phyloP scores from a whole-genome alignment of 2,797 vertebrate genomes.

The Lacerta agilis region DNA sequence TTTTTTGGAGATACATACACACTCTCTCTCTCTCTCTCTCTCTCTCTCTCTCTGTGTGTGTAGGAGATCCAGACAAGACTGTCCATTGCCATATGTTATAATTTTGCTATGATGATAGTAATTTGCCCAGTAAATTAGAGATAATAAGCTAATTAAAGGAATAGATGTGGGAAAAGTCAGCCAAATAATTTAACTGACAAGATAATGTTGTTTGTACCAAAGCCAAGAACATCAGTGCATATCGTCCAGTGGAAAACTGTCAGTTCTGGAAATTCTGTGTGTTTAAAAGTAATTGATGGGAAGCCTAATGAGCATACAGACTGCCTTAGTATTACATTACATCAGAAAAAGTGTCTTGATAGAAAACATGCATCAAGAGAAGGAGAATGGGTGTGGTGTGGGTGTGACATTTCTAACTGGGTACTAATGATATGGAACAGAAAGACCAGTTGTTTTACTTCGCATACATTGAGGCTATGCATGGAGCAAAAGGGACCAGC shows the following conservation, averaged over 20 bases:
- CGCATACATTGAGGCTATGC: background rate
- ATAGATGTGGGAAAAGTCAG: conserved; percentile 36
- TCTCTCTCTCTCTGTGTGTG: background rate
- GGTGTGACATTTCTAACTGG: background rate
- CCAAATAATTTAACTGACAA: conserved; percentile 2
- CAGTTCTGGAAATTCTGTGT: conserved; percentile 14
- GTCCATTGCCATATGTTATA: background rate
- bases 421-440: background rate
- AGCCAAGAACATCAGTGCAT: conserved; percentile 25
- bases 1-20: conserved; percentile 18
- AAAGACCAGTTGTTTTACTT: background rate
- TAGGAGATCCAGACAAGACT: background rate
- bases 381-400: background rate
- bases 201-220: conserved; percentile 23
- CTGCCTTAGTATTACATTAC: conserved; percentile 1
- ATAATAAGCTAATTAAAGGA: conserved; percentile 46
- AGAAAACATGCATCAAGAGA: background rate
- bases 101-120: conserved; percentile 42
- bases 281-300: background rate
- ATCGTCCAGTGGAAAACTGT: background rate
- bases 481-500: background rate
- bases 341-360: background rate
- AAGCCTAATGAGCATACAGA: background rate
- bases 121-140: conserved; percentile 43
- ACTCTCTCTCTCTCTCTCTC: too few relatives aligned